Evolutionary conservation across 2,113 vertebrate genomes (phyloP), one percentile per base, ranked within the genome.

Genomic region (Phycodurus eques): DNA sequence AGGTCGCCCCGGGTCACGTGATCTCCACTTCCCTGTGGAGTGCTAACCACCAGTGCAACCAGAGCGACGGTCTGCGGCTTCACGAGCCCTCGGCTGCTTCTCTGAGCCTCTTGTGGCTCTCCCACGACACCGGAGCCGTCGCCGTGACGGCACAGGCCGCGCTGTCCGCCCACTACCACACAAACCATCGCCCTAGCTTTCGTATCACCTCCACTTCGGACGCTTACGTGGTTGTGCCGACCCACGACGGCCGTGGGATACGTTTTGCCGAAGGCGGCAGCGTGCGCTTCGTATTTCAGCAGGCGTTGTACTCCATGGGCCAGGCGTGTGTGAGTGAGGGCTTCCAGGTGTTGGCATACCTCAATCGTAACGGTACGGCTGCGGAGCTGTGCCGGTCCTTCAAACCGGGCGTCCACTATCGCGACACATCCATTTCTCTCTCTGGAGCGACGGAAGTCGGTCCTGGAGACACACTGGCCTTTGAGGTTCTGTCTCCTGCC

Each of bases 101-200:
- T 0, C 87, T 97, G 68, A 95, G 92, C 81, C 89, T 95, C 68
- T 87, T 96, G 79, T 96, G 94, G 95, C 86, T 96, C 70, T 96
- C 95, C 42, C 94, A 95, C 0, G 95, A 95, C 84, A 95, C 94
- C 0, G 94, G 95, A 13, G 93, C 93, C 0, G 94, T 96, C 35
- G 93, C 93, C 62, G 93, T 94, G 92, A 93, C 88, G 5, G 93
- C 94, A 0, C 93, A 95, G 71, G 93, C 94, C 0, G 84, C 88
- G 43, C 92, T 93, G 39, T 87, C 91, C 0, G 83, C 92, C 19
- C 93, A 95, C 67, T 96, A 96, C 84, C 94, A 95, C 81, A 95
- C 93, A 62, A 95, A 91, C 84, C 95, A 95, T 68, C 91, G 92
- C 1, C 94, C 94, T 0, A 80, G 89, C 17, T 96, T 96, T 86